These are phyloP conservation scores for Bergia sp. DNA, from an alignment of 92 coral and sea anemone genomes.

Conservation along the genomic window DNA sequence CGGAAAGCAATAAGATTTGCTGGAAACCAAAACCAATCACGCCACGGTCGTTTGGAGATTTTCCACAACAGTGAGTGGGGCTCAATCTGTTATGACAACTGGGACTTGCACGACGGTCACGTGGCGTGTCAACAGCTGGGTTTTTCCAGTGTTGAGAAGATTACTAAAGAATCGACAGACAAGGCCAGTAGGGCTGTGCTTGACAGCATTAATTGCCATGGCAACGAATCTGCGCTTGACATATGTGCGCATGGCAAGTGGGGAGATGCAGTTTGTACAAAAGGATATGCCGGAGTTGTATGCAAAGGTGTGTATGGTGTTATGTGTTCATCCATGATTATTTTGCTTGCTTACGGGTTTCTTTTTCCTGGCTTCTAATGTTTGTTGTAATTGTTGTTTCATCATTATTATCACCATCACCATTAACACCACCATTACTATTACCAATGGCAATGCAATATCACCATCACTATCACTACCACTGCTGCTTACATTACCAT, in stretches of 20 bases:
- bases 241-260: slow-evolving; percentile 70
- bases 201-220: slow-evolving; percentile 65
- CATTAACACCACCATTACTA: too few species aligned
- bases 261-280: slow-evolving; percentile 60
- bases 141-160: slow-evolving; percentile 50
- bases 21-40: slow-evolving; percentile 48
- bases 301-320: slow-evolving; percentile 64
- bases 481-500: too few species aligned
- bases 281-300: slow-evolving; percentile 77
- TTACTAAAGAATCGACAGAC: slow-evolving; percentile 35
- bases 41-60: slow-evolving; percentile 81
- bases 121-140: slow-evolving; percentile 86
- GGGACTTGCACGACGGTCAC: slow-evolving; percentile 64
- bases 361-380: neutral
- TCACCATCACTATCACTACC: too few species aligned
- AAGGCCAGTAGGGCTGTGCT: slow-evolving; percentile 68
- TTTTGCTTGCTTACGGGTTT: neutral
- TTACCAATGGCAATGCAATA: too few species aligned
- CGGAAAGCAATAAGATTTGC: slow-evolving; percentile 29
- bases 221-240: slow-evolving; percentile 73
- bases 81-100: slow-evolving; percentile 73
- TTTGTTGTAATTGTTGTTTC: too few species aligned
- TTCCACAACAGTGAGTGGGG: slow-evolving; percentile 81
- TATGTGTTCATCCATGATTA: too few species aligned
- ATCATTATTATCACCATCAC: too few species aligned